phyloP scores from a whole-genome alignment of 1,140 invertebrate species.

The Palaemon carinicauda region DNA sequence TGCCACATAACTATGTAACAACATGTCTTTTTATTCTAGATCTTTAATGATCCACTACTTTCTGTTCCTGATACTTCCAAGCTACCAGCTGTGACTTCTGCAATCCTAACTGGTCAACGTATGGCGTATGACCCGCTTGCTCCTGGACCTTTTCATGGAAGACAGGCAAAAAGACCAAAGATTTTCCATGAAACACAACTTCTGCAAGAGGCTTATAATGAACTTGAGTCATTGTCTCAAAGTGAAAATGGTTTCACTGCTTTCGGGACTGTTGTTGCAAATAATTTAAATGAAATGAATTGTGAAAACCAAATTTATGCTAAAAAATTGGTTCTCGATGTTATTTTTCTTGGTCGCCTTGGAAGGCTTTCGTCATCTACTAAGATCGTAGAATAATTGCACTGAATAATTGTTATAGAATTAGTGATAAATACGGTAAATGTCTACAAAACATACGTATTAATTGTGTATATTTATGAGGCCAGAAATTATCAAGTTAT shows the following conservation, averaged over 20 bases:
- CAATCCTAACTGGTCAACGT: conserved; percentile 8
- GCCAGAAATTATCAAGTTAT: not conserved
- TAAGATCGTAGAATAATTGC: conserved; percentile 1
- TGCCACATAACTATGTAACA: not conserved
- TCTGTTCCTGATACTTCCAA: not conserved
- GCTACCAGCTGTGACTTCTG: not conserved
- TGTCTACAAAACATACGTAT: not conserved
- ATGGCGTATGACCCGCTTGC: not conserved
- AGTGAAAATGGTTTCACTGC: not conserved
- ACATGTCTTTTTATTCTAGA: conserved; percentile 19
- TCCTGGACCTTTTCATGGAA: conserved; percentile 5
- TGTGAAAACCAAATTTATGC: conserved; percentile 6
- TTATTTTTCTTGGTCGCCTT: too few relatives aligned
- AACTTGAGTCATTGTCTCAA: not conserved
- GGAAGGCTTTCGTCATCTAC: conserved; percentile 16
- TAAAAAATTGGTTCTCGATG: not conserved
- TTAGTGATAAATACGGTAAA: not conserved
- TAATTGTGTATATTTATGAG: too few relatives aligned
- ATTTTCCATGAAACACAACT: not conserved
- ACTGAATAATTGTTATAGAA: not conserved
- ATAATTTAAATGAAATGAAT: not conserved
- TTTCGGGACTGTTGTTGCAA: conserved; percentile 14
- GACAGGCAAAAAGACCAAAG: not conserved
- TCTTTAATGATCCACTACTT: not conserved
- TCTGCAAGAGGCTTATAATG: not conserved